Percentiles rank a stretch among this genome's conserved stretches.
phyloP scores from a whole-genome alignment of 1,140 invertebrate species.

The Aphaenogaster floridana region DNA sequence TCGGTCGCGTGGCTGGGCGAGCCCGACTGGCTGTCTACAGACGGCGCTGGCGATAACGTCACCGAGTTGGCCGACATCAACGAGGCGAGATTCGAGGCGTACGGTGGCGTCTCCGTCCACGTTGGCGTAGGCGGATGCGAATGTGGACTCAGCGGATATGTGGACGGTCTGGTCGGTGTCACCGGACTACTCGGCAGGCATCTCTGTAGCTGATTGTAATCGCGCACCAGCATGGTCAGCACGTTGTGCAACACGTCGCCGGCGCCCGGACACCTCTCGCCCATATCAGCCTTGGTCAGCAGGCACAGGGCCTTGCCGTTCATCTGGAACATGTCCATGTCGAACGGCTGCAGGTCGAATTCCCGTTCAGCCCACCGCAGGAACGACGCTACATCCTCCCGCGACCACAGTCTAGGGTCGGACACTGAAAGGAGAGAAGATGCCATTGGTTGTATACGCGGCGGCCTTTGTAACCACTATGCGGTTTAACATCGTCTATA shows the following conservation, averaged over 20 bases:
- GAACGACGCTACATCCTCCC: conserved; percentile 96
- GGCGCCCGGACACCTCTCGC: conserved; percentile 95
- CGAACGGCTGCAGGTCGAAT: conserved; percentile 96
- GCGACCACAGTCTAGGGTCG: conserved; percentile 95
- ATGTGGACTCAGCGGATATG: conserved; percentile 92
- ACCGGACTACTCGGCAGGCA: conserved; percentile 94
- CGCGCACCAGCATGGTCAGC: conserved; percentile 94
- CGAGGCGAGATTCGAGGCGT: conserved; percentile 88
- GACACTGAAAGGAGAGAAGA: conserved; percentile 88
- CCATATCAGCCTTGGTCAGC: conserved; percentile 95
- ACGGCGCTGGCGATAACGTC: conserved; percentile 95
- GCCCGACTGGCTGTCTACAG: conserved; percentile 94
- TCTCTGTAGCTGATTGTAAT: conserved; percentile 91
- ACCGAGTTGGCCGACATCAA: conserved; percentile 93
- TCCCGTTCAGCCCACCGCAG: conserved; percentile 97
- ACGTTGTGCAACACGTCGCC: conserved; percentile 98
- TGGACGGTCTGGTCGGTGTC: conserved; percentile 94
- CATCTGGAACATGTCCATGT: conserved; percentile 98
- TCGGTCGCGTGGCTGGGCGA: conserved; percentile 92
- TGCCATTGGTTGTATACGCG: neutral
- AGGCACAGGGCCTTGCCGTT: conserved; percentile 98
- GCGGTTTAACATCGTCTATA: neutral
- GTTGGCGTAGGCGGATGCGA: conserved; percentile 93
- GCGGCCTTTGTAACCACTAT: neutral
- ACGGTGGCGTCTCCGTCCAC: conserved; percentile 90